Evolutionary conservation across 2,797 vertebrate species (phyloP).

Genomic region (Myiothlypis chrysogaster): DNA sequence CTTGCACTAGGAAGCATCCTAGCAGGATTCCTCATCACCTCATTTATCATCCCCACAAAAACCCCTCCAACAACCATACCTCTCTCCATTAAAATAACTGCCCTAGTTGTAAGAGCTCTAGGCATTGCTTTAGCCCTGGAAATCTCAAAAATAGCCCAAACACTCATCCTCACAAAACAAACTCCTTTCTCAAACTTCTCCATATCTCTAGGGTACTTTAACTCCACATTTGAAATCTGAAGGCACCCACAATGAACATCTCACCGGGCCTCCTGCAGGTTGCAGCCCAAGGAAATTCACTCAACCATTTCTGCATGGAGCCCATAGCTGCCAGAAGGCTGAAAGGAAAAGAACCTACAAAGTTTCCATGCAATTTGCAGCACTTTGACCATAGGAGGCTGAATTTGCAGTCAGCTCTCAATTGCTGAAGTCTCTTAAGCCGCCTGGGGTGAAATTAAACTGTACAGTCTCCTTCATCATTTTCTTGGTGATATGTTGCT

Average conservation of each 20-base stretch:
- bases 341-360: not conserved
- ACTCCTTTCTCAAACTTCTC: too few relatives aligned
- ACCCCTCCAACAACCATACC: too few relatives aligned
- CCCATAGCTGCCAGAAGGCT: not conserved
- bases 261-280: not conserved
- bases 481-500: not conserved
- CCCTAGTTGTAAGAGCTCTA: too few relatives aligned
- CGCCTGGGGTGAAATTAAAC: not conserved
- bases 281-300: not conserved
- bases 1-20: too few relatives aligned
- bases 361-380: not conserved
- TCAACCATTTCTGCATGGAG: not conserved
- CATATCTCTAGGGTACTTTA: too few relatives aligned
- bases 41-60: too few relatives aligned
- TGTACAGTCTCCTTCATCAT: not conserved
- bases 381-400: not conserved
- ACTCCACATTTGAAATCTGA: not conserved
- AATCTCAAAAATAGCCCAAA: too few relatives aligned
- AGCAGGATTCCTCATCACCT: too few relatives aligned
- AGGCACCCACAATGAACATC: not conserved
- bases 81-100: too few relatives aligned
- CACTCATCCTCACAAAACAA: too few relatives aligned
- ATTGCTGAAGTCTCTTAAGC: not conserved
- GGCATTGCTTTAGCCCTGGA: too few relatives aligned
- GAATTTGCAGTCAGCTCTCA: not conserved